Conservation (phyloP, 2,113 vertebrate genomes). For the Apteryx mantelli region DNA sequence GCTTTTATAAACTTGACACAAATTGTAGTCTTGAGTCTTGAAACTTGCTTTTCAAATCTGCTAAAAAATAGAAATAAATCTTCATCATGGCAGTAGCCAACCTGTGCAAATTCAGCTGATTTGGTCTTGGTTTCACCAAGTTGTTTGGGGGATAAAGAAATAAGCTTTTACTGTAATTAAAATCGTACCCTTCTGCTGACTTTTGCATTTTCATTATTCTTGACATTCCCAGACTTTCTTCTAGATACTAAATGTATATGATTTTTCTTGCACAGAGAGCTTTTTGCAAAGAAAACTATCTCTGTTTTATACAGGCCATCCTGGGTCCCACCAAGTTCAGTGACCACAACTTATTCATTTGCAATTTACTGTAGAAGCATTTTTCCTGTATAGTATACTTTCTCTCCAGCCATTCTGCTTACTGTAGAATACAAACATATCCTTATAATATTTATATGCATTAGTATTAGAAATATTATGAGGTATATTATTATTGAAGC, state of each 20-base stretch:
- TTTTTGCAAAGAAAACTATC: not conserved
- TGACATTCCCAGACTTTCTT: not conserved
- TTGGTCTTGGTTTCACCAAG: not conserved
- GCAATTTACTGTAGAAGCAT: not conserved
- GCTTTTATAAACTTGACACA: not conserved
- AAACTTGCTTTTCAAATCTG: not conserved
- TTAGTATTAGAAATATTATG: not conserved
- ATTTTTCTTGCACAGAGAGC: not conserved
- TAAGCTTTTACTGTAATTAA: not conserved
- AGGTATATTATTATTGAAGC: not conserved
- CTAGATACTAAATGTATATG: not conserved
- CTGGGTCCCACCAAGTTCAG: not conserved
- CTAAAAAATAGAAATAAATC: not conserved
- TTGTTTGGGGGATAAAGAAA: not conserved
- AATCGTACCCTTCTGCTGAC: not conserved
- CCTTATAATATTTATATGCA: too few relatives aligned
- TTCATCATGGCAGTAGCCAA: not conserved
- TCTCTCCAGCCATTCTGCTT: not conserved
- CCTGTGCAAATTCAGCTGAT: not conserved
- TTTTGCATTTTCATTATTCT: not conserved
- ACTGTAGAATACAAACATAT: not conserved
- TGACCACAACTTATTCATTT: not conserved
- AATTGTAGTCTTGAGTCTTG: not conserved
- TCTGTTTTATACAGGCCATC: not conserved
- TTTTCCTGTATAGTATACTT: not conserved